These are phyloP conservation scores for Antechinus flavipes DNA, from an alignment of 2,113 vertebrate genomes.

Conservation along the genomic window DNA sequence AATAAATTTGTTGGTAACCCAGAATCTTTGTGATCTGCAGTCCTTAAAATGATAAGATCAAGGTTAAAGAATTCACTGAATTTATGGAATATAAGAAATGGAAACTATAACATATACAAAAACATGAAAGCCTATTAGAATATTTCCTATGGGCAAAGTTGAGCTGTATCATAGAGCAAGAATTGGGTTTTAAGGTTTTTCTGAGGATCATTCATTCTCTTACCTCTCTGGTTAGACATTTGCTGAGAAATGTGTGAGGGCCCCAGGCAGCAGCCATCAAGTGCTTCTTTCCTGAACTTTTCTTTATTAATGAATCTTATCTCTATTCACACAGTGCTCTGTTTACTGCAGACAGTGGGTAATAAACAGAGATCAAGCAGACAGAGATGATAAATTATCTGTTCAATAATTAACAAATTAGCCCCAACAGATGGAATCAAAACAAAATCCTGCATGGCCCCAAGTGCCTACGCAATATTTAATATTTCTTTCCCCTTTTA, in stretches of 20 bases:
- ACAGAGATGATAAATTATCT: slow-evolving; percentile 83
- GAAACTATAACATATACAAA: background rate
- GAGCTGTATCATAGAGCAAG: background rate
- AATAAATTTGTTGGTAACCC: background rate
- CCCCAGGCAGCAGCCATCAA: slow-evolving; percentile 21
- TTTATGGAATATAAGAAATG: background rate
- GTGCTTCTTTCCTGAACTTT: slow-evolving; percentile 75
- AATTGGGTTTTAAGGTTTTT: background rate
- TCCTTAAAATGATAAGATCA: background rate
- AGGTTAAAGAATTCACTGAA: background rate
- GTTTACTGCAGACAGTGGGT: slow-evolving; percentile 79
- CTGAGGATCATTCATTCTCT: background rate
- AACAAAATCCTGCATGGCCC: slow-evolving; percentile 78
- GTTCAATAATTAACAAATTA: slow-evolving; percentile 87
- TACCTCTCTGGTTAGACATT: background rate
- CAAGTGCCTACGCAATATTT: background rate
- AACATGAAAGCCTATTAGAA: background rate
- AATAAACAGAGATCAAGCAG: slow-evolving; percentile 83
- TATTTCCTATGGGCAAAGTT: background rate
- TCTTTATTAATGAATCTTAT: slow-evolving; percentile 83
- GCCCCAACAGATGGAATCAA: slow-evolving; percentile 84
- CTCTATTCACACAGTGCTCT: slow-evolving; percentile 78
- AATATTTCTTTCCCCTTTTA: background rate
- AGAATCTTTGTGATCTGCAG: background rate
- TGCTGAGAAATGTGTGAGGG: slow-evolving; percentile 34